A percentile compares a stretch with the other conserved stretches of the same genome.
These are phyloP conservation scores for Amphibalanus amphitrite DNA, from an alignment of 1,140 invertebrate species.

Conservation along the genomic window DNA sequence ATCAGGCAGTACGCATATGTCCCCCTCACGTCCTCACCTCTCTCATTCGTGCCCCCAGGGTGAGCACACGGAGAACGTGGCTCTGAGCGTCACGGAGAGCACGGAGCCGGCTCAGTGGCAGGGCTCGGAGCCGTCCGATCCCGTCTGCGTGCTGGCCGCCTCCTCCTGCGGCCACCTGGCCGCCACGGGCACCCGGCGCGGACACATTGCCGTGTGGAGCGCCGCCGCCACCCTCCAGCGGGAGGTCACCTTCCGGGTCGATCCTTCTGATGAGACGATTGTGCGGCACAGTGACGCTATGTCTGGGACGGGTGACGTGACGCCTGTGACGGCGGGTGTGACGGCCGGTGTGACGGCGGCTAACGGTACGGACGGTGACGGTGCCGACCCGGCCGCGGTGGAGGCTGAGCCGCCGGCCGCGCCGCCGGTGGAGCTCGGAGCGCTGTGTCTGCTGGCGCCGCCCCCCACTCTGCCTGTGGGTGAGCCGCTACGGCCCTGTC, in stretches of 20 bases:
- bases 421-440: constrained; percentile 28
- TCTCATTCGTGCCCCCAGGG: constrained; percentile 31
- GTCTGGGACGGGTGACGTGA: no score
- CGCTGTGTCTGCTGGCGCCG: constrained; percentile 10
- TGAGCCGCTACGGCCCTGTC: constrained; percentile 23
- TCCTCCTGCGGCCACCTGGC: constrained; percentile 40
- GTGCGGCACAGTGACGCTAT: no score
- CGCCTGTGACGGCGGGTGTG: no score
- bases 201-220: constrained; percentile 49
- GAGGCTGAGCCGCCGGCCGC: constrained; percentile 21
- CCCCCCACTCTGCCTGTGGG: constrained; percentile 1
- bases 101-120: constrained; percentile 27
- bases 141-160: constrained; percentile 48
- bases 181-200: constrained; percentile 38
- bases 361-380: background rate
- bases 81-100: constrained; percentile 70
- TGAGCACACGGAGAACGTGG: constrained; percentile 88
- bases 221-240: constrained; percentile 6
- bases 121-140: constrained; percentile 34
- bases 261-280: background rate
- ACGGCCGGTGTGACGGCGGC: no score
- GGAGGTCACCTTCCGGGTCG: background rate
- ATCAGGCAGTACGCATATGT: no score
- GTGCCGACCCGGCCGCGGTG: no score
- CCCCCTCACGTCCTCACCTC: no score